Evolutionary conservation across 2,797 vertebrate species (phyloP), one percentile per base, ranked within the genome.

Genomic region (Acropternis orthonyx): DNA sequence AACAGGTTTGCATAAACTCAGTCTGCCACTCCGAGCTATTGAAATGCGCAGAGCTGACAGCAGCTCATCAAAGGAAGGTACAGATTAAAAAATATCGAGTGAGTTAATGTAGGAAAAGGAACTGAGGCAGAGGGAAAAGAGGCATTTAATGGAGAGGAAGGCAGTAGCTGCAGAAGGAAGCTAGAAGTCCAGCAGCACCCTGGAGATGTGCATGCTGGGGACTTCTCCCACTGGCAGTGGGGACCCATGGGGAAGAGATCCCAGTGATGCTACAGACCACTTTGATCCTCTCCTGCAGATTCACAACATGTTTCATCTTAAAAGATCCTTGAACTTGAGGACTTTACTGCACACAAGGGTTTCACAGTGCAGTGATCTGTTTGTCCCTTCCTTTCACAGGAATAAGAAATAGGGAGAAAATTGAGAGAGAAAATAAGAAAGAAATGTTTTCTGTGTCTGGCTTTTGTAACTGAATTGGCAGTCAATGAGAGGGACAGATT

Each of bases 381-480:
- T 56, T 73, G 28, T 52, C 54, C 14, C 52, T 85, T 69, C 88
- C 89, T 80, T 67, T 23, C 13, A 55, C 6, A 17, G 20, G 52
- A 39, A 56, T 51, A 72, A 88, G 73, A 78, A 89, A 72, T 16
- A 74, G 34, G 20, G 41, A 88, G 49, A 63, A 93, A 86, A 81
- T 1, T 2, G 54, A 71, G 52, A 39, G 48, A 75, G 12, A 54
- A 84, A 83, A 76, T 58, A 74, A 52, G 43, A 77, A 55, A 94
- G 18, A 83, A 92, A 69, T 23, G 1, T 17, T 91, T 95, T 85
- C 26, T 80, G 30, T 13, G 7, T 85, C 90, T 94, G 52, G n/a
- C 51, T 89, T 83, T 73, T 79, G 75, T 91, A 94, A 91, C 85
- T 80, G 66, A 97, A 75, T 62, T 94, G 89, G 85, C 91, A 95